phyloP scores from a whole-genome alignment of 2,888 invertebrate species.

The Drosophila rubida region DNA sequence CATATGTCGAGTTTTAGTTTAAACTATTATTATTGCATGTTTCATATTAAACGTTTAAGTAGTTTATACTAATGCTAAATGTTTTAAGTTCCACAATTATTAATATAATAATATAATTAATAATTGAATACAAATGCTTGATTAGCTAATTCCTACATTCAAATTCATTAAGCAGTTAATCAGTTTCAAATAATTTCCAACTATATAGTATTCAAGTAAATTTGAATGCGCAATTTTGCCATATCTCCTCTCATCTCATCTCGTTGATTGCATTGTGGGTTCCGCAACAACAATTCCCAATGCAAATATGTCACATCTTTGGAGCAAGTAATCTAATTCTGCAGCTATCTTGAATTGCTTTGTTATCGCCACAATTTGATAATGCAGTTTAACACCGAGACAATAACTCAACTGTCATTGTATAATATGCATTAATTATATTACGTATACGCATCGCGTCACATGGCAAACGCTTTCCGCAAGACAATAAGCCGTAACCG shows the following conservation, averaged over 20 bases:
- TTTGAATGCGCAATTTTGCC: not conserved
- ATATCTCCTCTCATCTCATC: not conserved
- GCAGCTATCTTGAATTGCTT: not conserved
- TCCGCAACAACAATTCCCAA: not conserved
- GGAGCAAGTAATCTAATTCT: not conserved
- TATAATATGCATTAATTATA: constrained; percentile 26
- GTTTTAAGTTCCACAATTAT: too few species aligned
- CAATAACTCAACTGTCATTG: constrained; percentile 7
- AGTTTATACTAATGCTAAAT: too few species aligned
- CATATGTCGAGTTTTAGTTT: too few species aligned
- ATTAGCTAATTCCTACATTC: too few species aligned
- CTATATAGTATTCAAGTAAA: not conserved
- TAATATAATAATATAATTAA: too few species aligned
- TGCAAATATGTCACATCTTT: not conserved
- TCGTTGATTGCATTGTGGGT: not conserved
- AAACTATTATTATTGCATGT: too few species aligned
- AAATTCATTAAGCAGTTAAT: not conserved
- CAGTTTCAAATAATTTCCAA: not conserved
- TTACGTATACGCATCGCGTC: constrained; percentile 33
- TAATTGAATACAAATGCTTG: too few species aligned
- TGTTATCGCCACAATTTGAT: constrained; percentile 13
- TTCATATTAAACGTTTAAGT: too few species aligned
- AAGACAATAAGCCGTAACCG: constrained; percentile 10
- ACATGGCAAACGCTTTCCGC: constrained; percentile 6
- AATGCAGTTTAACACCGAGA: constrained; percentile 6